Conservation (phyloP, 2,888 invertebrate genomes). For the Napeogenes inachia region DNA sequence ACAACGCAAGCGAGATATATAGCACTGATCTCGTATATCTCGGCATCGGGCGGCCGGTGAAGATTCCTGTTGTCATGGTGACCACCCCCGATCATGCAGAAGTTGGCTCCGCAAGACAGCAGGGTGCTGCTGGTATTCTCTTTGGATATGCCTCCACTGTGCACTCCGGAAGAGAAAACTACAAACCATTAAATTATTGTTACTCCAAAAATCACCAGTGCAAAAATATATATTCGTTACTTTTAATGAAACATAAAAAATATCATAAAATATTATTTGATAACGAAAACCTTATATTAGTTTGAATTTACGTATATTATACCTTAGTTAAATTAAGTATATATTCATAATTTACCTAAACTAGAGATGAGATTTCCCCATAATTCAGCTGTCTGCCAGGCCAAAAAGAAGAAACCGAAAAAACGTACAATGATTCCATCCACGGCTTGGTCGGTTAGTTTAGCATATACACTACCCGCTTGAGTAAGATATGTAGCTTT, state of each 20-base stretch:
- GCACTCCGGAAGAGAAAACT: constrained; percentile 88
- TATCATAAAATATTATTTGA: too few species aligned
- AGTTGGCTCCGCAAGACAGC: constrained; percentile 86
- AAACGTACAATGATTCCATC: constrained; percentile 97
- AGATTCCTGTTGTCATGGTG: constrained; percentile 85
- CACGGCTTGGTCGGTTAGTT: constrained; percentile 89
- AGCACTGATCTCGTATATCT: constrained; percentile 92
- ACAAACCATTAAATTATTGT: constrained; percentile 32
- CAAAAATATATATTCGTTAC: too few species aligned
- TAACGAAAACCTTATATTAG: too few species aligned
- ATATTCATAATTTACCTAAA: constrained; percentile 79
- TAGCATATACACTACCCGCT: constrained; percentile 89
- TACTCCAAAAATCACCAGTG: too few species aligned
- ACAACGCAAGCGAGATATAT: constrained; percentile 93
- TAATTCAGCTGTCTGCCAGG: constrained; percentile 97
- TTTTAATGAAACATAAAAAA: too few species aligned
- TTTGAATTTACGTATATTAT: too few species aligned
- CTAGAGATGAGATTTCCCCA: constrained; percentile 98
- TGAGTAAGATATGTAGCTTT: constrained; percentile 98
- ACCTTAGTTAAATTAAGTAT: too few species aligned
- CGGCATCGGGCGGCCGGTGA: constrained; percentile 87
- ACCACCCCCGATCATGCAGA: constrained; percentile 83
- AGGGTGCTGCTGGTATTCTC: constrained; percentile 73
- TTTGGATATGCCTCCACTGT: constrained; percentile 69
- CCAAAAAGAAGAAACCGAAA: constrained; percentile 99